phyloP scores from a whole-genome alignment of 2,113 vertebrate genomes.

The Phylloscopus trochiloides region DNA sequence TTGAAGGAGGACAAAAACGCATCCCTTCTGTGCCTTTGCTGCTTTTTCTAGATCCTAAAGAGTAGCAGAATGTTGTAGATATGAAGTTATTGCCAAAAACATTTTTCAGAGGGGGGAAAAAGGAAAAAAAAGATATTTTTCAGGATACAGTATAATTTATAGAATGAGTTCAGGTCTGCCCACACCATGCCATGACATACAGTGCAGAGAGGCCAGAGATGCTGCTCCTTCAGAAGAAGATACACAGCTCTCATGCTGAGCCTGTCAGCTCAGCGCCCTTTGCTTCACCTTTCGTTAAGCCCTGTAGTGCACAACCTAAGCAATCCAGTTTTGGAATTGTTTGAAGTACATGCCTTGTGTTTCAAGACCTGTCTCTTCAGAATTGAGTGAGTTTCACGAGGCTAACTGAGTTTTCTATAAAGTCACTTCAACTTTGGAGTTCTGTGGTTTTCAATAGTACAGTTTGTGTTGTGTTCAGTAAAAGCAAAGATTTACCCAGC shows the following conservation, averaged over 20 bases:
- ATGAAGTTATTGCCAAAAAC: background rate
- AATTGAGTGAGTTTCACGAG: fast-evolving
- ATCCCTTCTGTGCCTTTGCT: background rate
- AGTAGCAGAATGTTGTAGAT: background rate
- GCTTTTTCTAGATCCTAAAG: background rate
- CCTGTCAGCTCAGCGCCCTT: background rate
- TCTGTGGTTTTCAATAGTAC: background rate
- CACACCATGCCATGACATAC: background rate
- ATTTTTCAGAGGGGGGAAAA: background rate
- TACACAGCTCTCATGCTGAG: background rate
- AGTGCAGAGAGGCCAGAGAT: background rate
- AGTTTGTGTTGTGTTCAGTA: background rate
- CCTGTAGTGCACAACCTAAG: background rate
- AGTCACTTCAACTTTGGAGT: background rate
- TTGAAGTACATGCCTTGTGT: background rate
- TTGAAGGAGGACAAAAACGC: background rate
- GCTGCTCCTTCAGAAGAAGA: background rate
- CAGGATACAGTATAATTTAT: background rate
- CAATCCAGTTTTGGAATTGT: background rate
- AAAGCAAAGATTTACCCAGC: background rate
- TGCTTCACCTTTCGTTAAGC: background rate
- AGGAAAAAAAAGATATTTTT: background rate
- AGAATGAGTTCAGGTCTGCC: background rate
- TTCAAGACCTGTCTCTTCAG: background rate
- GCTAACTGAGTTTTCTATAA: background rate